Evolutionary conservation across 92 coral and sea anemone genomes (phyloP), one percentile per base, ranked within the genome.

Genomic region (Umimayanthus kanabou): DNA sequence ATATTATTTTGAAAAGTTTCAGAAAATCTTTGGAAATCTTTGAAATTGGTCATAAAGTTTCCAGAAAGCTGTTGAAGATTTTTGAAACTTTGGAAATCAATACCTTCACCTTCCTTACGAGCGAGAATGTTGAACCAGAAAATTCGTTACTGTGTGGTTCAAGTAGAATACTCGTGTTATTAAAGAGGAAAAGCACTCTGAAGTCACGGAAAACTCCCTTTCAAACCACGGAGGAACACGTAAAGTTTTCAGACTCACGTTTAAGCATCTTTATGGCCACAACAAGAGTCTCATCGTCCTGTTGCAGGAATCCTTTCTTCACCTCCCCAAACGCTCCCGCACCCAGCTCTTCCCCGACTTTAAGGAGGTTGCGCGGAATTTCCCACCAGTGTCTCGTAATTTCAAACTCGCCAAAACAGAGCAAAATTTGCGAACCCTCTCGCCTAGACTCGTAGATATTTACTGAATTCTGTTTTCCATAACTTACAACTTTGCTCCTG

Each of bases 271-370:
- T 94, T 29, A 94, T 80, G 30, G 96, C 96, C 0, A 92, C 88
- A 43, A 67, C 65, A 71, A 88, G 80, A 18, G 76, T 88, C 49
- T 90, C 81, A 42, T 86, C 80, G 50, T 86, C 82, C 49, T 85
- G 71, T 0, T 79, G 69, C 16, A 87, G 69, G 13, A 69, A 84
- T 50, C 93, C 96, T 80, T 84, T 82, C 69, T 39, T 79, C 16
- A 94, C 96, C 65, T 80, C 80, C 55, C 96, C 96, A 82, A 94
- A 94, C 33, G 96, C 96, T 6, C 96, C 96, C 8, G 94, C 72
- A 39, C 96, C 96, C 26, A 94, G 90, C 76, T 90, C 93, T 15
- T 94, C 93, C 1, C 92, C 96, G 25, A 90, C 73, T 22, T 85
- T 85, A 9, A 94, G 72, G 69, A 70, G 84, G 5, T 72, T 88